These are phyloP conservation scores for Dendronephthya gigantea DNA, from an alignment of 64 coral and sea anemone genomes.

Conservation along the genomic window DNA sequence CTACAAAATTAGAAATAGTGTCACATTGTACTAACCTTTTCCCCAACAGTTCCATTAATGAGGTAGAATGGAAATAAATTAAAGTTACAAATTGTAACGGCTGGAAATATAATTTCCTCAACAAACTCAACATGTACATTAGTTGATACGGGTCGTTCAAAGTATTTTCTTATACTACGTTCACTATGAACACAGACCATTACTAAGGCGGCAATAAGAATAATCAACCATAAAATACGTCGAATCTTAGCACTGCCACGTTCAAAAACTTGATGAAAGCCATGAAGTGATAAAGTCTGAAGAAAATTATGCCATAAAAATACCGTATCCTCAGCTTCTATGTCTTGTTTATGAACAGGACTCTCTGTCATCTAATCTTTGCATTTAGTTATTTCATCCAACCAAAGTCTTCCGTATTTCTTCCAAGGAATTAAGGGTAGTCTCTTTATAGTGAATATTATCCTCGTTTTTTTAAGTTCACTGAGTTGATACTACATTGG, in stretches of 20 bases:
- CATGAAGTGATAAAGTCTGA: constrained; percentile 84
- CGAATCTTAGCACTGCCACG: constrained; percentile 63
- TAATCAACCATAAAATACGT: constrained; percentile 62
- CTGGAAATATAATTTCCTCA: constrained; percentile 79
- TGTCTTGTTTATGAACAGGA: constrained; percentile 1
- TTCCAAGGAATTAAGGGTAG: too few relatives aligned
- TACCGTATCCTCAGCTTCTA: not conserved
- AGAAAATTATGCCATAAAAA: constrained; percentile 77
- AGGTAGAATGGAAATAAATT: constrained; percentile 93
- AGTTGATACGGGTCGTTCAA: constrained; percentile 79
- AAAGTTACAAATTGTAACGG: constrained; percentile 94
- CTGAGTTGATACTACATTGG: too few relatives aligned
- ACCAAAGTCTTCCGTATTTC: not conserved
- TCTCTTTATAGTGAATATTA: too few relatives aligned
- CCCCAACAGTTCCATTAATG: constrained; percentile 94
- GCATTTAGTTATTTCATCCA: not conserved
- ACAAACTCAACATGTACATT: constrained; percentile 97
- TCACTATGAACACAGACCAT: constrained; percentile 60
- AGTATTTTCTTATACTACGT: constrained; percentile 87
- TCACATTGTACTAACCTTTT: constrained; percentile 53
- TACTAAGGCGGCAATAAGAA: constrained; percentile 65
- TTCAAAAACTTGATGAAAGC: constrained; percentile 93
- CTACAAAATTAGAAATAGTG: too few relatives aligned
- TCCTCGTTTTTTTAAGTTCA: too few relatives aligned
- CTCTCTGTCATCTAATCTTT: constrained; percentile 1